These are phyloP conservation scores for Xiphophorus birchmanni DNA, from an alignment of 2,797 vertebrate genomes.

Conservation along the genomic window DNA sequence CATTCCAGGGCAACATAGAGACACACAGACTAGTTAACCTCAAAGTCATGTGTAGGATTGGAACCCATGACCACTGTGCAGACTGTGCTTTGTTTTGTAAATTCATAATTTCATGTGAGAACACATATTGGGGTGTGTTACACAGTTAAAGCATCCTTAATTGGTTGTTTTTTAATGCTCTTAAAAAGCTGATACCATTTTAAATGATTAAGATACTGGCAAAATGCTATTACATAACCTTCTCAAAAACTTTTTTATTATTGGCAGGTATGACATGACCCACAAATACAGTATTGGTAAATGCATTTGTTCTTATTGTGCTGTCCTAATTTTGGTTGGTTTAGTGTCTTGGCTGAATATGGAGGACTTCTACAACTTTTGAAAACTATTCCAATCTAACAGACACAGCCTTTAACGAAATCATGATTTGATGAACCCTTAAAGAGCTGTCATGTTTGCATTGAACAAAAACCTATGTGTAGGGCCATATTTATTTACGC, in stretches of 20 bases:
- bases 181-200: neutral
- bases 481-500: neutral
- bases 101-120: neutral
- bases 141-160: neutral
- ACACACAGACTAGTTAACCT: too few species aligned
- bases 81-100: neutral
- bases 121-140: neutral
- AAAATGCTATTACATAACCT: neutral
- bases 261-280: neutral
- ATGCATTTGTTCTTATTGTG: neutral
- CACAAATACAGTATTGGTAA: neutral
- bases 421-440: neutral
- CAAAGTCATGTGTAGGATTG: too few species aligned
- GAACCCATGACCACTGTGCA: too few species aligned
- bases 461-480: neutral
- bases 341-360: too few species aligned
- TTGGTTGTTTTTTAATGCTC: neutral
- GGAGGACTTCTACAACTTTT: neutral
- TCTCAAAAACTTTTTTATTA: neutral
- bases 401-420: neutral
- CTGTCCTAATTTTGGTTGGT: neutral
- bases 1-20: neutral
- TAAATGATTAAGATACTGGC: neutral
- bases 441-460: neutral
- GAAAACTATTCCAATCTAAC: neutral